These are phyloP conservation scores for Hipposideros armiger DNA, from an alignment of 2,113 vertebrate species.

Conservation along the genomic window DNA sequence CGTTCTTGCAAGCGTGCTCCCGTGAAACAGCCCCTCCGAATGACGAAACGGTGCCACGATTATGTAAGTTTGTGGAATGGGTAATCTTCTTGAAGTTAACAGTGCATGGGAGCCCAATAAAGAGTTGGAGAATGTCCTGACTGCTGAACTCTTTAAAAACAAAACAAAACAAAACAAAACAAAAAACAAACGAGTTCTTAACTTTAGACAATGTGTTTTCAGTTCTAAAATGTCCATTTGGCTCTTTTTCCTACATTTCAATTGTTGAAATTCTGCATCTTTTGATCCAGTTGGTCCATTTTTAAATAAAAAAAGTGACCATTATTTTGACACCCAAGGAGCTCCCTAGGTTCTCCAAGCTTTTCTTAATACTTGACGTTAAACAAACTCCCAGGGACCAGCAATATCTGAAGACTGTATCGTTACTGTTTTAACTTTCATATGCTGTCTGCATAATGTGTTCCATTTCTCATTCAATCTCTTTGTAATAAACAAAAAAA, in stretches of 20 bases:
- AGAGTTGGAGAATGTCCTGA: background rate
- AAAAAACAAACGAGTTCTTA: background rate
- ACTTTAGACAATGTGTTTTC: background rate
- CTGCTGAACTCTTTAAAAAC: background rate
- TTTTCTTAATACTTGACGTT: background rate
- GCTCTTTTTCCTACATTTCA: background rate
- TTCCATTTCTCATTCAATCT: background rate
- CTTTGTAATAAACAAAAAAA: background rate
- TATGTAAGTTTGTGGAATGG: background rate
- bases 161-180: too few relatives aligned
- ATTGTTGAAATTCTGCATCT: slow-evolving; percentile 13
- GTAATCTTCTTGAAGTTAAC: background rate
- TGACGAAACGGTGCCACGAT: too few relatives aligned
- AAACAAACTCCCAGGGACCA: background rate
- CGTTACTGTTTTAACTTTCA: background rate
- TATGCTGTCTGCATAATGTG: background rate
- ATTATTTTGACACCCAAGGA: background rate
- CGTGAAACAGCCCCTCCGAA: accelerated
- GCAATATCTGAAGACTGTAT: background rate
- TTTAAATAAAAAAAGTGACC: background rate
- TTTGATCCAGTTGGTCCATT: background rate
- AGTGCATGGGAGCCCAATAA: too few relatives aligned
- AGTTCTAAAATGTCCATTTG: background rate
- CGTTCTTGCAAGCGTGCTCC: too few relatives aligned
- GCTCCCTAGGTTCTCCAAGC: background rate